Evolutionary conservation across 1,140 invertebrate genomes (phyloP), one percentile per base, ranked within the genome.

Genomic region (Rhagoletis pomonella): DNA sequence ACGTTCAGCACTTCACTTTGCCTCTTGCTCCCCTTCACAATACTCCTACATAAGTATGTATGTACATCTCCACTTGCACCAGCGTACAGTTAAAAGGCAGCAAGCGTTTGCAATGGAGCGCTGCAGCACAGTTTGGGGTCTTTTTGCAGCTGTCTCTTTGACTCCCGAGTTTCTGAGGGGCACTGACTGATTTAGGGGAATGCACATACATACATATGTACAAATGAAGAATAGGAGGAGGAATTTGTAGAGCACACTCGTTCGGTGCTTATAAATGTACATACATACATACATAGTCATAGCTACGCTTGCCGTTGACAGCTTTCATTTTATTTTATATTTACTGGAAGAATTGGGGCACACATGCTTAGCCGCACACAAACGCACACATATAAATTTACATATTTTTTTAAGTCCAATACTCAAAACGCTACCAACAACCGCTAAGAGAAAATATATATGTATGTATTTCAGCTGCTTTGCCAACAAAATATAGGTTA

Each of bases 401-500:
- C 29, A 29, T 29, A 29, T 29, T 29, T 29, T 29, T 29, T 0
- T 55, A 81, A 81, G 73, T 81, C 73, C n/a, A 81, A 81, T n/a
- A 29, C 73, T 81, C 19, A 81, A 81, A 81, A 17, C 17, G 17
- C 50, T 81, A 73, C 42, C 42, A 67, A 81, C 50, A 55, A 55
- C 50, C 5, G 3, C 50, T 7, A 10, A 5, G 5, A 10, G 5
- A 55, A 55, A 55, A 55, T 55, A 55, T 10, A 29, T 29, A 29
- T 29, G 29, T 29, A 29, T 29, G 29, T 29, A 29, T 29, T 55
- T 7, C 50, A 55, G 50, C 50, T 55, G 50, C 50, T 5, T 5
- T 55, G 5, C 47, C 44, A 81, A 81, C 73, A 81, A 81, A 29
- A 81, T 81, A 81, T 81, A 81, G 73, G 73, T 81, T 81, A 81